These are phyloP conservation scores for Aegithalos caudatus DNA, from an alignment of 2,113 vertebrate species.

Conservation along the genomic window DNA sequence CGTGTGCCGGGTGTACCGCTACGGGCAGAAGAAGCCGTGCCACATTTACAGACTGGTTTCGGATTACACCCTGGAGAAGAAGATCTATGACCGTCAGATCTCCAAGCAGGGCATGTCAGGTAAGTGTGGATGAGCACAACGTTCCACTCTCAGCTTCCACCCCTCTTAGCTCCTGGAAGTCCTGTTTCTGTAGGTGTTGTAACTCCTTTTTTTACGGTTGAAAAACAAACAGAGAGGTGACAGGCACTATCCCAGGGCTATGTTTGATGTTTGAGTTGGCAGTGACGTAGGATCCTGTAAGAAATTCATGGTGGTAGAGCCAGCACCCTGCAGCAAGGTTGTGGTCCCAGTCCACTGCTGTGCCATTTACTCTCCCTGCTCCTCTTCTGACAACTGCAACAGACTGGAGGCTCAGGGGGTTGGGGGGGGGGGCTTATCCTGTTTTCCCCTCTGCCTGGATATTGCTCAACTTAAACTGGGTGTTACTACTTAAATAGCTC, in stretches of 20 bases:
- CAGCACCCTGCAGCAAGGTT: background rate
- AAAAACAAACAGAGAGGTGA: background rate
- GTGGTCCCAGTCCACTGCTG: background rate
- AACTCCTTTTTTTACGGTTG: background rate
- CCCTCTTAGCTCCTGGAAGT: background rate
- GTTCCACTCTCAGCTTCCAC: background rate
- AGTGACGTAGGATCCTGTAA: background rate
- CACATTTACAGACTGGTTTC: constrained; percentile 96
- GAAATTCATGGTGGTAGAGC: background rate
- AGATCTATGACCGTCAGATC: constrained; percentile 98
- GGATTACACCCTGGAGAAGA: constrained; percentile 96
- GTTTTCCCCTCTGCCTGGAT: background rate
- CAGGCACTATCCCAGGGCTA: background rate
- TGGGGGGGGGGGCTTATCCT: too few species aligned
- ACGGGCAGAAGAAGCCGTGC: constrained; percentile 94
- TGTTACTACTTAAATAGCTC: background rate
- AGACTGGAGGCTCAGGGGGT: background rate
- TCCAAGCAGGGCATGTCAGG: constrained; percentile 99
- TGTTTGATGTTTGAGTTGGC: background rate
- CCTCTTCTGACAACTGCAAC: background rate
- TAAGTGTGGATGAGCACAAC: constrained; percentile 14
- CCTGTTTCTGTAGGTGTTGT: background rate
- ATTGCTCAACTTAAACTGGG: background rate
- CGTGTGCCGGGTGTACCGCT: constrained; percentile 95
- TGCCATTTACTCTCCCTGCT: background rate